Percentiles rank a stretch among this genome's conserved stretches.
Evolutionary conservation across 92 coral and sea anemone genomes (phyloP).

Genomic region (Epizoanthus fatuus): DNA sequence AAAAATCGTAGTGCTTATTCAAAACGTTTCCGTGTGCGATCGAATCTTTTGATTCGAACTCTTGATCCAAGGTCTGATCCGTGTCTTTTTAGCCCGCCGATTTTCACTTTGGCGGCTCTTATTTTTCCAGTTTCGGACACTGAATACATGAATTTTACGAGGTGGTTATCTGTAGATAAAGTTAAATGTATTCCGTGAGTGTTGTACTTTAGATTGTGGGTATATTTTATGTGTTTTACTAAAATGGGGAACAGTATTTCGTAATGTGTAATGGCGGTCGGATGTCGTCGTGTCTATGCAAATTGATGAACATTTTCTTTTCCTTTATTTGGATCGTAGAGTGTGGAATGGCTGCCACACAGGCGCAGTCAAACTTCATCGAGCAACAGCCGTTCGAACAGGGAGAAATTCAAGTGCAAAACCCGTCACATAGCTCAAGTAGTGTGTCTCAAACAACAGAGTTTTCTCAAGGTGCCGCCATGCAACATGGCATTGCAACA

Average conservation of each 20-base stretch:
- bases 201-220: background rate
- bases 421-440: slow-evolving; percentile 60
- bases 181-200: slow-evolving; percentile 6
- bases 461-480: slow-evolving; percentile 79
- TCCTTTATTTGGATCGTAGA: slow-evolving; percentile 67
- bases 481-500: slow-evolving; percentile 82
- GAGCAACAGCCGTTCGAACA: slow-evolving; percentile 71
- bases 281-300: slow-evolving; percentile 45
- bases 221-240: slow-evolving; percentile 11
- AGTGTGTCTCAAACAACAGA: slow-evolving; percentile 83
- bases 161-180: slow-evolving; percentile 32
- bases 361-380: slow-evolving; percentile 83
- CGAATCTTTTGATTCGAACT: slow-evolving; percentile 14
- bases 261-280: slow-evolving; percentile 43
- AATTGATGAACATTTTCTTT: slow-evolving; percentile 50
- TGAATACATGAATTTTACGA: slow-evolving; percentile 27
- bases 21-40: slow-evolving; percentile 32
- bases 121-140: slow-evolving; percentile 2
- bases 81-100: slow-evolving; percentile 45
- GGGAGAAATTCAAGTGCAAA: slow-evolving; percentile 77
- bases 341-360: slow-evolving; percentile 91
- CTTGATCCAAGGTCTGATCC: slow-evolving; percentile 24
- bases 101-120: slow-evolving; percentile 33
- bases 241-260: slow-evolving; percentile 6
- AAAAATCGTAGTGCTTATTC: slow-evolving; percentile 29